Conservation (phyloP, 2,113 vertebrate genomes). For the Otocyon megalotis region DNA sequence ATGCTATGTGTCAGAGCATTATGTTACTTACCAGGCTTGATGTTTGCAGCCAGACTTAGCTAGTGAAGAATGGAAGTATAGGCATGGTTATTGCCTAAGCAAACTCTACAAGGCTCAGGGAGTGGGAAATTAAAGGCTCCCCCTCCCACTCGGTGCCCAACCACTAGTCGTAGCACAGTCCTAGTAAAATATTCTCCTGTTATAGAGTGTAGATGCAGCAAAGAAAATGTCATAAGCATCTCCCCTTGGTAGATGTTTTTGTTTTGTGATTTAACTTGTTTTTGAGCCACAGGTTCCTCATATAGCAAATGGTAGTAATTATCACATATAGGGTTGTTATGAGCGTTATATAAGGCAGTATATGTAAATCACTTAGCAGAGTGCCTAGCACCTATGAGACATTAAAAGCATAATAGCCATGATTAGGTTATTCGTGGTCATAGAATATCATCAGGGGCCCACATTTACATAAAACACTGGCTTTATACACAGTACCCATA, state of each 20-base stretch:
- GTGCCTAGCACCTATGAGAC: neutral
- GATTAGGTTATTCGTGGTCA: conserved; percentile 20
- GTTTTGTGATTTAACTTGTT: conserved; percentile 43
- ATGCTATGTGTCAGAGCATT: neutral
- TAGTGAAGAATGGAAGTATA: neutral
- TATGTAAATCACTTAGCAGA: neutral
- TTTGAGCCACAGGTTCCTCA: neutral
- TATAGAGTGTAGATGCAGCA: neutral
- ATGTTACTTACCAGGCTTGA: neutral
- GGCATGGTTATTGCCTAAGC: neutral
- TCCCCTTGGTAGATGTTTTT: conserved; percentile 5
- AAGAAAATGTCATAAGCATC: neutral
- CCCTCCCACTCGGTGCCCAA: neutral
- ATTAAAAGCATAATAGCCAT: neutral
- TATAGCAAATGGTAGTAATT: conserved; percentile 9
- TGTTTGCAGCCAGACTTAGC: conserved; percentile 16
- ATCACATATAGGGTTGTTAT: neutral
- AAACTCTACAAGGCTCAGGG: neutral
- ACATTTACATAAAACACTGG: conserved; percentile 26
- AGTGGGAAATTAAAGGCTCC: neutral
- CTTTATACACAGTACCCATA: conserved; percentile 6
- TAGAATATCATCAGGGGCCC: neutral
- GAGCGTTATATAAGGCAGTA: neutral
- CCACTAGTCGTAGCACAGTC: neutral
- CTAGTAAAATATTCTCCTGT: neutral